These are phyloP conservation scores for Lapara coniferarum DNA, from an alignment of 2,888 invertebrate species.

Conservation along the genomic window DNA sequence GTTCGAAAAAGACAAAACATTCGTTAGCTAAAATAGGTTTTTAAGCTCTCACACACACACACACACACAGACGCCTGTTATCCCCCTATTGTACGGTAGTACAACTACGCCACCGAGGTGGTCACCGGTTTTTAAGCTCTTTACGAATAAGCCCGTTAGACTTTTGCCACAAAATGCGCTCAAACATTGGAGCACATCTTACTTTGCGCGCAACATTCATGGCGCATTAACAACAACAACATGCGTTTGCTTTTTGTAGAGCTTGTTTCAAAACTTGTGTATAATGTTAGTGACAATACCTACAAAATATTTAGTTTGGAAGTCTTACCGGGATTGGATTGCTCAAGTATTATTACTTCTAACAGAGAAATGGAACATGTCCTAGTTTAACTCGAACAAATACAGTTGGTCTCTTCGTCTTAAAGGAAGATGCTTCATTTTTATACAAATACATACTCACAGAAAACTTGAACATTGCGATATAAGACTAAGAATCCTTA, in stretches of 20 bases:
- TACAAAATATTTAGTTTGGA: constrained; percentile 7
- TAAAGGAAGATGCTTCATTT: background rate
- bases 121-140: too few relatives aligned
- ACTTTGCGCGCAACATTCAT: background rate
- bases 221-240: background rate
- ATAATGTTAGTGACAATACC: background rate
- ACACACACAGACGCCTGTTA: too few relatives aligned
- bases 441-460: too few relatives aligned
- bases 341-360: background rate
- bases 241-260: background rate
- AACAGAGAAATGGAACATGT: constrained; percentile 5
- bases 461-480: too few relatives aligned
- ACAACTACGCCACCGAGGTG: too few relatives aligned
- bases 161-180: background rate
- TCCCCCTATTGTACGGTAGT: too few relatives aligned
- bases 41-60: too few relatives aligned
- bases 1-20: too few relatives aligned
- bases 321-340: background rate
- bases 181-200: background rate
- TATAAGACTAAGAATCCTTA: too few relatives aligned
- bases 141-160: too few relatives aligned
- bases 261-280: constrained; percentile 6
- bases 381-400: background rate
- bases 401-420: background rate
- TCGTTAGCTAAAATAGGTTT: too few relatives aligned